Evolutionary conservation across 2,888 invertebrate species (phyloP), one percentile per base, ranked within the genome.

Genomic region (Sphecodes monilicornis): DNA sequence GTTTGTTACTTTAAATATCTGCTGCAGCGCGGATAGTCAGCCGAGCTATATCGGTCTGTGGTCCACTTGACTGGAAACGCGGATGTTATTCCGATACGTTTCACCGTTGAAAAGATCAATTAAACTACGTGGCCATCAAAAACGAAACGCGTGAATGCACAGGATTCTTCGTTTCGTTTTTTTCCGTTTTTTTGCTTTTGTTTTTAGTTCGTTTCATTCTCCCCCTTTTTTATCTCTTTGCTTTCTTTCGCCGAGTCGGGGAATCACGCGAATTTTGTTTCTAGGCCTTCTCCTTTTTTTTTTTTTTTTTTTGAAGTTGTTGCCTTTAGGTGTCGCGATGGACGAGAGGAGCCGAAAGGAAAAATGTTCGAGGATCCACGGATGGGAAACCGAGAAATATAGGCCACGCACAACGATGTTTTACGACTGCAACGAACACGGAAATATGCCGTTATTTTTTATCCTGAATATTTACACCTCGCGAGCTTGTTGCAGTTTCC

Each of bases 1-100:
- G 86, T 86, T 86, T 82, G 86, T 82, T 78, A 77, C 86, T 86
- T 82, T 77, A 86, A 86, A 86, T 86, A 86, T 77, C 79, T 79
- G 72, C 73, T 75, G 78, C 77, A 57, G 78, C 82, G 64, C 77
- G 57, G 79, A 79, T 82, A 82, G 86, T 79, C 75, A 70, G 78
- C n/a, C 70, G 74, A n/a, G 82, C 75, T 86, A 86, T 86, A 86
- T 86, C 78, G 64, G 86, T 85, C 75, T n/a, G 72, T 46, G 70
- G 46, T 74, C 78, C 60, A 66, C 78, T 70, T 78, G 79, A 82
- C 86, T 86, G 86, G 82, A 86, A 86, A 80, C 82, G 18, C 79
- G 77, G 77, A 86, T 82, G 82, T 86, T 86, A 80, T 82, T 86
- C 86, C 86, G 64, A 86, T 78, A 79, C 79, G 69, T 78, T 78